phyloP scores from a whole-genome alignment of 2,888 invertebrate species.

The Drosophila melanosoma region DNA sequence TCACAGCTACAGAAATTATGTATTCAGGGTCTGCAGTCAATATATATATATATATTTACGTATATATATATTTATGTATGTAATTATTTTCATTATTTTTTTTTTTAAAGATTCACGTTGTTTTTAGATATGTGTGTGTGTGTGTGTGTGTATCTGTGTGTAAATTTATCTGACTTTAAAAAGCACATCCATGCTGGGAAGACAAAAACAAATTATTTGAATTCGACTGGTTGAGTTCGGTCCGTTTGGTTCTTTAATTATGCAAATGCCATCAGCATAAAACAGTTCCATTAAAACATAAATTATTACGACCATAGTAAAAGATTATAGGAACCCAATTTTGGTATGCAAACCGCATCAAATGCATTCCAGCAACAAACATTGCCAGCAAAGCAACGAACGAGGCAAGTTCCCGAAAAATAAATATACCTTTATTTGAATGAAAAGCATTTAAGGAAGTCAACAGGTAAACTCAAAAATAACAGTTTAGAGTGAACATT shows the following conservation, averaged over 20 bases:
- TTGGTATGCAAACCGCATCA: constrained; percentile 5
- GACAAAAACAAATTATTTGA: constrained; percentile 23
- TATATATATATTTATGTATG: background rate
- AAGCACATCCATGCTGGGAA: constrained; percentile 17
- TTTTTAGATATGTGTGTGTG: background rate
- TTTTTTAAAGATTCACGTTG: constrained; percentile 28
- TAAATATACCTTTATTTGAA: background rate
- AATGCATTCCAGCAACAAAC: constrained; percentile 13
- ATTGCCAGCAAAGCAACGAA: background rate
- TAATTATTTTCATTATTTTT: background rate
- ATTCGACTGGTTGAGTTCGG: constrained; percentile 43
- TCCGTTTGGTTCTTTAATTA: constrained; percentile 55
- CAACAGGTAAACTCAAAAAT: background rate
- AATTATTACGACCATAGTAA: constrained; percentile 39
- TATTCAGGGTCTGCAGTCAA: background rate
- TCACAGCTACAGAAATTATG: constrained; percentile 20
- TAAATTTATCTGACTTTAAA: constrained; percentile 43
- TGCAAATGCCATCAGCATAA: constrained; percentile 54
- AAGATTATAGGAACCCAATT: constrained; percentile 9
- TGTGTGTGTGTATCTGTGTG: constrained; percentile 10
- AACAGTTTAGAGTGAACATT: background rate
- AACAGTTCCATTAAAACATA: constrained; percentile 37
- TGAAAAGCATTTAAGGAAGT: too few species aligned
- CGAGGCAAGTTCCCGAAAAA: background rate
- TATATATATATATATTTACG: background rate